Evolutionary conservation across 2,797 vertebrate species (phyloP), one percentile per base, ranked within the genome.

Genomic region (Siniperca obscura): DNA sequence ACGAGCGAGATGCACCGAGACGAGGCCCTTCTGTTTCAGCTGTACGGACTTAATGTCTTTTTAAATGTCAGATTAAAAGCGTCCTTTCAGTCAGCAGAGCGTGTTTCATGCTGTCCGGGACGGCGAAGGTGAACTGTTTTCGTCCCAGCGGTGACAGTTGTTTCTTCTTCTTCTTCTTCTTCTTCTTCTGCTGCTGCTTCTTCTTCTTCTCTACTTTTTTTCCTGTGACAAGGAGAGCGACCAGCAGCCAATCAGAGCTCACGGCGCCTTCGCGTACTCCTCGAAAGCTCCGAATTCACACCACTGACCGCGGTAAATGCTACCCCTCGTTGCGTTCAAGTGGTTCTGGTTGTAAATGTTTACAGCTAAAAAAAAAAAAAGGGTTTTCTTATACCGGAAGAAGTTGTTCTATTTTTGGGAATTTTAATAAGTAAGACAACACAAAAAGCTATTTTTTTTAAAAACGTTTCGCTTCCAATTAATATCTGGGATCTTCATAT

Each of bases 181-280:
- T 30, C 27, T 30, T 30, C n/a, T 38, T 7, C n/a, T 16, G 22
- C 74, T 34, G 21, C 36, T 10, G 11, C 7, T 27, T 14, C 67
- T 34, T 48, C 66, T 46, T 64, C 27, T n/a, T 72, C 25, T 55
- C 50, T 27, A 14, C 42, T 42, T 40, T 57, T 40, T 53, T 70
- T 34, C 55, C 44, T 10, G 25, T 6, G 64, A 76, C 73, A 57
- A 70, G 53, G 56, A 40, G 75, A 68, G 75, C 0, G 12, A 50
- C 1, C 48, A 13, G 14, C 82, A 88, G 80, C 93, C 93, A 92
- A 94, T 92, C 88, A 87, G 4, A 85, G 48, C 70, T 1, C 62
- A 12, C 8, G 69, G 1, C 10, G 71, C 61, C 1, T 90, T 90
- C 74, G 57, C 0, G 60, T 9, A 9, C 71, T 0, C 0, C 17